Conservation (phyloP, 2,113 vertebrate species). For the sheep (Ovis aries) region ARS-UI_Ramb_v3.0 NC_056058.1:97837001-97837500, state of each 20-base stretch:
- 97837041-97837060: background rate
- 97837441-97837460: background rate
- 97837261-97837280: background rate
- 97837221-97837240: background rate
- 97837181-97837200: background rate
- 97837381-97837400: background rate
- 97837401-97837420: background rate
- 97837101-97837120: background rate
- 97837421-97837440: background rate
- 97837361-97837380: background rate
- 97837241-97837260: background rate
- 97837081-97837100: fast-evolving
- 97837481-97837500: background rate
- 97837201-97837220: background rate
- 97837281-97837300: background rate
- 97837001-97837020: background rate
- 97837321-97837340: background rate
- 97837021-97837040: background rate
- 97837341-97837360: background rate
- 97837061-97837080: background rate
- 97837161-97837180: background rate
- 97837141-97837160: background rate
- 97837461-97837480: background rate
- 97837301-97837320: background rate
- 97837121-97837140: background rate